Evolutionary conservation across 2,113 vertebrate species (phyloP), one percentile per base, ranked within the genome.

Genomic region (Pseudopipra pipra): DNA sequence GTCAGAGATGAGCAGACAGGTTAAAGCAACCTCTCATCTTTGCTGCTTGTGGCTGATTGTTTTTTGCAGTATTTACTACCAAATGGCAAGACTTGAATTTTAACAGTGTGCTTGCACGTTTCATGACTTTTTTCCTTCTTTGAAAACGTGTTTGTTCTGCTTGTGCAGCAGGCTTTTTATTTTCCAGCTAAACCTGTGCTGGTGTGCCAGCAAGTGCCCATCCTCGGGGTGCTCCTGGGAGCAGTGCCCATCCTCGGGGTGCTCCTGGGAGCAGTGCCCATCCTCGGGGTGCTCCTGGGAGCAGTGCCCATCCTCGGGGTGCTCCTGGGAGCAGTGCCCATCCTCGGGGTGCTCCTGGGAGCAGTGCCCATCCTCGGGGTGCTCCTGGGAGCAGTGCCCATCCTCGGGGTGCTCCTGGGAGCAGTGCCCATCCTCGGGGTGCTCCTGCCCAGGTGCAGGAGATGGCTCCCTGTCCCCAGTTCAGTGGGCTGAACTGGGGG

Each of bases 111-210:
- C 20, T 66, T 66, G 8, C 8, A 19, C 1, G 4, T n/a, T 14
- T 41, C 2, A 14, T 25, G 0, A 4, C 19, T 25, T 33, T 46
- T 81, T 30, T 5, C 12, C 3, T 54, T 8, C 12, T 62, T 71
- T 17, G 19, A 27, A 58, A 82, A 52, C 5, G 1, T 11, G 4
- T 23, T 62, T 44, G 5, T n/a, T 47, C 18, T 75, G 3, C 20
- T 31, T 49, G 7, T 21, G 16, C n/a, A 63, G 22, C 14, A 58
- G 21, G 2, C 6, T 18, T 31, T 43, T 30, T 25, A 2, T 82
- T 52, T 66, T 56, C 46, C 12, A 25, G 2, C 33, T 37, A 16
- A 44, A 9, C 19, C 2, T 8, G 2, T 0, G 1, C 10, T 59
- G 4, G 14, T 51, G 51, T 51, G 65, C 43, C 23, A 56, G 25